These are phyloP conservation scores for Lindbergichthys nudifrons DNA, from an alignment of 2,797 vertebrate species.

Conservation along the genomic window DNA sequence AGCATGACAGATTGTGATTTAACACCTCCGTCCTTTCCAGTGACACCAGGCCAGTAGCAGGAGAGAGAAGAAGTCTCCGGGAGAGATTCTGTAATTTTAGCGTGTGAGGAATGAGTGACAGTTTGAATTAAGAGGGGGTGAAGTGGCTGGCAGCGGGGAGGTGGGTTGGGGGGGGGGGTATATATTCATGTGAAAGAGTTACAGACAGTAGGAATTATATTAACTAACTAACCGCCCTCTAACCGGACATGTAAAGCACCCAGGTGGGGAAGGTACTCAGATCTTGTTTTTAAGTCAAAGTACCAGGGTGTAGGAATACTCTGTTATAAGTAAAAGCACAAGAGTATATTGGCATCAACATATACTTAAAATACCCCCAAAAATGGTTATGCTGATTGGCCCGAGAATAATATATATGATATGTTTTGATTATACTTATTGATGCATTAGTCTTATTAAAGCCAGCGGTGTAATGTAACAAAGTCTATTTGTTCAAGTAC, in stretches of 20 bases:
- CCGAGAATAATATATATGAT: no score
- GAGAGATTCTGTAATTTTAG: constrained; percentile 50
- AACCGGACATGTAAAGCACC: constrained; percentile 19
- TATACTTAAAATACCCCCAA: no score
- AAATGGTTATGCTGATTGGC: no score
- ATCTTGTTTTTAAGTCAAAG: no score
- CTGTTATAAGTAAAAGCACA: no score
- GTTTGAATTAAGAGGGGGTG: constrained; percentile 36
- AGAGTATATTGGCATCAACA: no score
- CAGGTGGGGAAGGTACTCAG: no score
- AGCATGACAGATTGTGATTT: constrained; percentile 72
- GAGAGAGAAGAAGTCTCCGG: constrained; percentile 9
- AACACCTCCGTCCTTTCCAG: constrained; percentile 71
- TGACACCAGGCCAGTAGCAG: constrained; percentile 45
- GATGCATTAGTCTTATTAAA: no score
- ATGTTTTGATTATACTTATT: no score
- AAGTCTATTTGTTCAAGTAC: no score
- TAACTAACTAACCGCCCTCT: constrained; percentile 4
- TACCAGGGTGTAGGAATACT: no score
- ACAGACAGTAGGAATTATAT: constrained; percentile 13
- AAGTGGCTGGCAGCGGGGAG: not conserved
- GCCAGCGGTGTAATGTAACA: no score
- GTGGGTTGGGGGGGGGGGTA: not conserved
- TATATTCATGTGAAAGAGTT: constrained; percentile 23
- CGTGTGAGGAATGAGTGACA: constrained; percentile 54